A percentile compares a stretch with the other conserved stretches of the same genome.
Evolutionary conservation across 2,888 invertebrate species (phyloP).

Genomic region (Malacosoma neustria): DNA sequence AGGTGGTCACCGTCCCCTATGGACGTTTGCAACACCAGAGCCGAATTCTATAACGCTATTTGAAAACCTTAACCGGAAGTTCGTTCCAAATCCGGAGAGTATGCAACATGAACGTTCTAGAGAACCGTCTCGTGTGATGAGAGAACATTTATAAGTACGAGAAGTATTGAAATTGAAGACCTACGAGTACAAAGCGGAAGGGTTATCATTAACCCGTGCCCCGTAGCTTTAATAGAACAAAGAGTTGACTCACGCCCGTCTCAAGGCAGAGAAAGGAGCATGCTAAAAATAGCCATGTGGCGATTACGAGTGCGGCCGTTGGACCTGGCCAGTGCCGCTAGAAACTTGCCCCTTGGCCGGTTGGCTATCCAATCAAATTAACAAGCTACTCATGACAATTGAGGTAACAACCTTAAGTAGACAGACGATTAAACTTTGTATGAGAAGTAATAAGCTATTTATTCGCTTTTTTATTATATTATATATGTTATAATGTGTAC

Average conservation of each 20-base stretch:
- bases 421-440: conserved; percentile 1
- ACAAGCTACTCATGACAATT: conserved; percentile 9
- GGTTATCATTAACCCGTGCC: conserved; percentile 34
- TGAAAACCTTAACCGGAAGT: too few relatives aligned
- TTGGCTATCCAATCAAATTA: conserved; percentile 25
- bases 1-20: too few relatives aligned
- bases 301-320: conserved; percentile 47
- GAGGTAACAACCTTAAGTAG: conserved; percentile 12
- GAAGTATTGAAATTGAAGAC: conserved; percentile 21
- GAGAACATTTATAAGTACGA: too few relatives aligned
- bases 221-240: conserved; percentile 49
- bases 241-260: conserved; percentile 65
- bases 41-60: too few relatives aligned
- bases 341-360: conserved; percentile 34
- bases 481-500: too few relatives aligned
- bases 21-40: too few relatives aligned
- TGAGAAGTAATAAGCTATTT: too few relatives aligned
- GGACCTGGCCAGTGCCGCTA: conserved; percentile 50
- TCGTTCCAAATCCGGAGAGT: too few relatives aligned
- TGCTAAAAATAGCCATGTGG: conserved; percentile 56
- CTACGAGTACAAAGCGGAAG: conserved; percentile 18
- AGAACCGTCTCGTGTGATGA: too few relatives aligned
- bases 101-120: too few relatives aligned
- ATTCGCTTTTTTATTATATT: too few relatives aligned
- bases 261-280: conserved; percentile 53